phyloP scores from a whole-genome alignment of 2,113 vertebrate genomes.

The Catharus bicknelli region DNA sequence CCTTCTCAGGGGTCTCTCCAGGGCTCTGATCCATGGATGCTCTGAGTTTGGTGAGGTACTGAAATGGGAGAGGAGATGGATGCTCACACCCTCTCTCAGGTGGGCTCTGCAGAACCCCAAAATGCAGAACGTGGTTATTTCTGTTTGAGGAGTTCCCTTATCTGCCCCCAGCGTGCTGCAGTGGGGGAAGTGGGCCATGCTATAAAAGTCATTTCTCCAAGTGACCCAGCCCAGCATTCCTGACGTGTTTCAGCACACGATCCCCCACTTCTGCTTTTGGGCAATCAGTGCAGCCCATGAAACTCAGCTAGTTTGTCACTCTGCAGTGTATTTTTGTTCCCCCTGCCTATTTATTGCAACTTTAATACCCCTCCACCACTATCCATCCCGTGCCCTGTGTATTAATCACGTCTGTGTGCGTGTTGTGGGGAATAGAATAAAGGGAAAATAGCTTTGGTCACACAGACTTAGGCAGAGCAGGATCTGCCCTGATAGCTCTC shows the following conservation, averaged over 20 bases:
- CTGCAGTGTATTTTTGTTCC: accelerated
- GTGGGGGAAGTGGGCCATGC: not conserved
- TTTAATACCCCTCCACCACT: not conserved
- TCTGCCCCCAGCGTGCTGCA: not conserved
- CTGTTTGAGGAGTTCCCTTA: not conserved
- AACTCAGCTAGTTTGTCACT: not conserved
- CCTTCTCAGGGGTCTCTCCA: not conserved
- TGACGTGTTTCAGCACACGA: not conserved
- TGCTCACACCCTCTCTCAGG: not conserved
- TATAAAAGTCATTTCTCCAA: not conserved
- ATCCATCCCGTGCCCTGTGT: not conserved
- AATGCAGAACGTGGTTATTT: not conserved
- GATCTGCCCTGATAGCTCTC: not conserved
- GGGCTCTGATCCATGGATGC: not conserved
- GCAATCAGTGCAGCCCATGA: not conserved
- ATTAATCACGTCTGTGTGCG: not conserved
- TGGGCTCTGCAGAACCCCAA: not conserved
- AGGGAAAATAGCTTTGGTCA: not conserved
- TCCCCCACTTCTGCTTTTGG: conserved; percentile 9
- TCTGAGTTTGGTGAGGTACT: accelerated
- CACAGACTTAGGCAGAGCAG: not conserved
- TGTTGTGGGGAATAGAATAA: not conserved
- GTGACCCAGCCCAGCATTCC: not conserved
- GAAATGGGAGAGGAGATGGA: not conserved
- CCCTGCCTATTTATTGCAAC: not conserved